Conservation (phyloP, 2,797 vertebrate genomes). For the Lagocephalus sceleratus region DNA sequence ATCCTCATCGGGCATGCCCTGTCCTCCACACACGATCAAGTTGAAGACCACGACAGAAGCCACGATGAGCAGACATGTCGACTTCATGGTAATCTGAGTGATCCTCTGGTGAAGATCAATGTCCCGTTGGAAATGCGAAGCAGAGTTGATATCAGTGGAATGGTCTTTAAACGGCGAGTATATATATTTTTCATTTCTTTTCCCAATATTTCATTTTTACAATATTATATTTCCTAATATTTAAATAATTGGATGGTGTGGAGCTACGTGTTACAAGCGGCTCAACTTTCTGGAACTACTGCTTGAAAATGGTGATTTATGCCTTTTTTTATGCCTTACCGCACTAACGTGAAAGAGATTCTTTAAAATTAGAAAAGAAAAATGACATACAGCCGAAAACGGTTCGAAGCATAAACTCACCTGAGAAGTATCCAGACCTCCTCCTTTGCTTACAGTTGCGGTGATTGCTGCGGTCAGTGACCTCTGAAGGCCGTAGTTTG, state of each 20-base stretch:
- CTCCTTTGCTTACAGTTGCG: constrained; percentile 13
- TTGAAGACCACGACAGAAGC: constrained; percentile 72
- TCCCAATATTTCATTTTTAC: too few species aligned
- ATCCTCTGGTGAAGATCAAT: constrained; percentile 20
- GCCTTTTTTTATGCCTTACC: too few species aligned
- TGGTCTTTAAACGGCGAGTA: too few species aligned
- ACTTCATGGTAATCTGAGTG: constrained; percentile 71
- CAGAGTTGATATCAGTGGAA: too few species aligned
- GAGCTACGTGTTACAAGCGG: too few species aligned
- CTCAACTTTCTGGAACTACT: too few species aligned
- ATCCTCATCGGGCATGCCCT: constrained; percentile 69
- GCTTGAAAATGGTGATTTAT: too few species aligned
- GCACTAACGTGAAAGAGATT: too few species aligned
- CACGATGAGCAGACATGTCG: constrained; percentile 73
- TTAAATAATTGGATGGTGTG: too few species aligned
- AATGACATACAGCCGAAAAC: background rate
- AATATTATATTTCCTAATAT: too few species aligned
- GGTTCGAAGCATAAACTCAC: constrained; percentile 36
- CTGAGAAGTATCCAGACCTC: constrained; percentile 27
- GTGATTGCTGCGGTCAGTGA: constrained; percentile 42
- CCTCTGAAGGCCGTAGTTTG: constrained; percentile 60
- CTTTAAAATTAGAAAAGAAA: background rate
- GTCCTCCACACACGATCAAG: constrained; percentile 65
- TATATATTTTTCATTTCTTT: too few species aligned
- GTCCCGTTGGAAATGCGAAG: too few species aligned